Evolutionary conservation across 2,113 vertebrate genomes (phyloP).

Genomic region (Numenius arquata): DNA sequence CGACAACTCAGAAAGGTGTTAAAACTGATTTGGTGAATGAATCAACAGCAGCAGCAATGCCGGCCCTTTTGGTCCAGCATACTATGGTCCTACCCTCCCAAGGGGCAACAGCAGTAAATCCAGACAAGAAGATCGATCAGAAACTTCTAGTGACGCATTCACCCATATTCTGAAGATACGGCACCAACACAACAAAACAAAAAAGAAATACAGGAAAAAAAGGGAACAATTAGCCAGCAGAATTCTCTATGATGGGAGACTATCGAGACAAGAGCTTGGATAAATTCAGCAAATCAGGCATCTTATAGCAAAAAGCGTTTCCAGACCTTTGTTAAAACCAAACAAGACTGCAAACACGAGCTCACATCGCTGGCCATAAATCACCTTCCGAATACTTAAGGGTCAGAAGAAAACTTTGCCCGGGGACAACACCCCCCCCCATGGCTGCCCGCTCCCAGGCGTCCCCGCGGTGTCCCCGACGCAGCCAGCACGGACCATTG

Average conservation of each 20-base stretch:
- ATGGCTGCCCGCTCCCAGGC: neutral
- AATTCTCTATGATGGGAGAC: neutral
- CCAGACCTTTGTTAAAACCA: neutral
- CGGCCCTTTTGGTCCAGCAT: neutral
- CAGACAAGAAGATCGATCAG: neutral
- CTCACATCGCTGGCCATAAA: neutral
- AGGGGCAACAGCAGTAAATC: neutral
- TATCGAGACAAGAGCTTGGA: neutral
- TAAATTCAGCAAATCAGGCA: neutral
- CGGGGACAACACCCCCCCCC: neutral
- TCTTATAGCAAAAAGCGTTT: neutral
- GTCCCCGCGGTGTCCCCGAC: accelerated
- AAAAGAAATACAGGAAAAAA: neutral
- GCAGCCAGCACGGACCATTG: neutral
- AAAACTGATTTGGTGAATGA: neutral
- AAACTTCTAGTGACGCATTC: neutral
- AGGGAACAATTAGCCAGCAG: neutral
- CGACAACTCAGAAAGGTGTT: neutral
- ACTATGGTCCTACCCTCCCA: neutral
- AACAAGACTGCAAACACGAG: neutral
- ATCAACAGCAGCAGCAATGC: neutral
- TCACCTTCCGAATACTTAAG: neutral
- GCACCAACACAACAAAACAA: neutral
- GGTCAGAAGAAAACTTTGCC: neutral
- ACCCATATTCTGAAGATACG: neutral